These are phyloP conservation scores for Heteropelma amictum DNA, from an alignment of 2,888 invertebrate species.

Conservation along the genomic window DNA sequence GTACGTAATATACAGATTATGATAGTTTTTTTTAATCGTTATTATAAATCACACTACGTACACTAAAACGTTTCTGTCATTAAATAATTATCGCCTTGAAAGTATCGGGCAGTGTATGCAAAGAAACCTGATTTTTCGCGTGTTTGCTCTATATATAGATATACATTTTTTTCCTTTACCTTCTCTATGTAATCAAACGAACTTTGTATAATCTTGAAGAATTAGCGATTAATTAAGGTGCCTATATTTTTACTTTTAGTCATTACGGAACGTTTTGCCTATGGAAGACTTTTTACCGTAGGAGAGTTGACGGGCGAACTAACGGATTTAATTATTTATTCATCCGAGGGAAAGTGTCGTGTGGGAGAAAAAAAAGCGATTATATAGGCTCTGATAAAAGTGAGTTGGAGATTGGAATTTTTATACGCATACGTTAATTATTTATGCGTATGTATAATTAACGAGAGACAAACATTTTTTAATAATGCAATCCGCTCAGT, in stretches of 20 bases:
- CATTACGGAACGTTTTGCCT: conserved; percentile 8
- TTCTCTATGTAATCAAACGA: conserved; percentile 64
- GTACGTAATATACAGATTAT: conserved; percentile 56
- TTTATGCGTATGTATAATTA: conserved; percentile 26
- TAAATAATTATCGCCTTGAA: conserved; percentile 43
- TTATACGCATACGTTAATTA: conserved; percentile 43
- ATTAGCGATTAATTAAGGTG: conserved; percentile 65
- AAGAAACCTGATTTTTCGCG: conserved; percentile 4
- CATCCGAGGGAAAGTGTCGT: conserved; percentile 1
- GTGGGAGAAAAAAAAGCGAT: neutral
- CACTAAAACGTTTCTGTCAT: conserved; percentile 32
- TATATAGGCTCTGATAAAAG: conserved; percentile 12
- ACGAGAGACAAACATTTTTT: conserved; percentile 43
- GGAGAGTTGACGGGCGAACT: neutral
- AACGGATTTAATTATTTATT: conserved; percentile 24
- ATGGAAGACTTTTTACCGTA: too few relatives aligned
- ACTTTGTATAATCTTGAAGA: conserved; percentile 67
- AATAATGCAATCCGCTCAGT: conserved; percentile 64
- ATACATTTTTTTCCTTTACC: conserved; percentile 1
- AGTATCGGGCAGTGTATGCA: conserved; percentile 6
- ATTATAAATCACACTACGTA: conserved; percentile 11
- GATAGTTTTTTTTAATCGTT: conserved; percentile 58
- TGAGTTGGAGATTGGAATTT: conserved; percentile 5
- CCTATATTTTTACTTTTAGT: conserved; percentile 42
- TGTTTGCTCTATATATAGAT: too few relatives aligned